Evolutionary conservation across 2,113 vertebrate genomes (phyloP).

Genomic region (Hystrix brachyura): DNA sequence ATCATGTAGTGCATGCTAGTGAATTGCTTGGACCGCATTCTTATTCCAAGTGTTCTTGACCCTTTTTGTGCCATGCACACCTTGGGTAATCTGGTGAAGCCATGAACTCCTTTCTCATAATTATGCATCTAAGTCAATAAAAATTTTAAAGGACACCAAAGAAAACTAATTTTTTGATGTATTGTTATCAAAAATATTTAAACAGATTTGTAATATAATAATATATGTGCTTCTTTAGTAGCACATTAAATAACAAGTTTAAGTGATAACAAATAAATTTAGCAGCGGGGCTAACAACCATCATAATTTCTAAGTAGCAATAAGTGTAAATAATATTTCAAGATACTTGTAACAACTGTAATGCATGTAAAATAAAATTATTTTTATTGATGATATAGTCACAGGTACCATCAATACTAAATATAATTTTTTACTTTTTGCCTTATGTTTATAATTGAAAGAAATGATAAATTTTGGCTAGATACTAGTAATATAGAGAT

Average conservation of each 20-base stretch:
- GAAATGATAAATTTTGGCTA: constrained; percentile 40
- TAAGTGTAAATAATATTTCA: not conserved
- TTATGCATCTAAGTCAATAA: not conserved
- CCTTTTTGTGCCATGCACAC: not conserved
- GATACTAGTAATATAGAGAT: constrained; percentile 8
- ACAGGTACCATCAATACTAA: not conserved
- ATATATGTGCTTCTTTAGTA: not conserved
- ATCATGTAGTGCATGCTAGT: not conserved
- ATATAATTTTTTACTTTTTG: not conserved
- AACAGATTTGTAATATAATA: not conserved
- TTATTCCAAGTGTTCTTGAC: not conserved
- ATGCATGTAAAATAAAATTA: not conserved
- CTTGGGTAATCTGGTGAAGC: not conserved
- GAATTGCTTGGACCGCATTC: not conserved
- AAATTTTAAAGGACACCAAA: not conserved
- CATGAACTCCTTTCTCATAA: not conserved
- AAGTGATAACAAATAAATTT: not conserved
- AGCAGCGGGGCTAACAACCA: not conserved
- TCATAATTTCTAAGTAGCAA: not conserved
- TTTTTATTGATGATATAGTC: not conserved
- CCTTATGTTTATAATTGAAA: constrained; percentile 34
- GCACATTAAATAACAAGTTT: not conserved
- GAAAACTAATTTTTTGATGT: not conserved
- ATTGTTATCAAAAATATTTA: not conserved
- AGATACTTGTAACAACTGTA: not conserved